phyloP scores from a whole-genome alignment of 1,140 invertebrate genomes.

The Gonioctena quinquepunctata region DNA sequence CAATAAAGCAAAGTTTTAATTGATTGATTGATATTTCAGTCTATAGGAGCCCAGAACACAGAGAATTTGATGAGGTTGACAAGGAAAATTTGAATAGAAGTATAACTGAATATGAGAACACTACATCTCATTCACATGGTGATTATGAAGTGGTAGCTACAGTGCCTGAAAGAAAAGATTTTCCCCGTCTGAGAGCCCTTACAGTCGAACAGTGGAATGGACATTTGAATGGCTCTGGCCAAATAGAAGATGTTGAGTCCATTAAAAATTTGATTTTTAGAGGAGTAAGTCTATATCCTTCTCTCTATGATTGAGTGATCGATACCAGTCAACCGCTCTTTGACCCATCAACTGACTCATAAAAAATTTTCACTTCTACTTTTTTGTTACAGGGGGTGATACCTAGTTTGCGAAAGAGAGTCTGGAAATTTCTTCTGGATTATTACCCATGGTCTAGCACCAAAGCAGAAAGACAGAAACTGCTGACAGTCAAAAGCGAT shows the following conservation, averaged over 20 bases:
- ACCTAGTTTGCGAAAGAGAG: slow-evolving; percentile 75
- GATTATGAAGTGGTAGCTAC: slow-evolving; percentile 73
- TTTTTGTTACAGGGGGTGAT: slow-evolving; percentile 58
- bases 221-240: slow-evolving; percentile 76
- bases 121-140: slow-evolving; percentile 58
- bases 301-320: background rate
- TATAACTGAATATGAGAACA: slow-evolving; percentile 54
- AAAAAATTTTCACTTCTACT: slow-evolving; percentile 23
- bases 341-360: too few relatives aligned
- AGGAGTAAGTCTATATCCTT: slow-evolving; percentile 70
- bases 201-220: slow-evolving; percentile 77
- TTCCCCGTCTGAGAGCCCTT: slow-evolving; percentile 70
- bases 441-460: slow-evolving; percentile 88
- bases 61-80: slow-evolving; percentile 61
- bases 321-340: too few relatives aligned
- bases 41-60: slow-evolving; percentile 58
- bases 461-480: slow-evolving; percentile 68
- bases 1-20: too few relatives aligned
- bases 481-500: slow-evolving; percentile 74
- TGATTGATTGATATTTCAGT: slow-evolving; percentile 55
- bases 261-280: slow-evolving; percentile 85
- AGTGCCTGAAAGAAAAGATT: slow-evolving; percentile 60
- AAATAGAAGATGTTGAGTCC: slow-evolving; percentile 69
- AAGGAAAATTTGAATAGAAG: slow-evolving; percentile 64
- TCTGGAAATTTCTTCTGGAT: slow-evolving; percentile 95